These are phyloP conservation scores for Ephydatia muelleri DNA, from an alignment of 37 sponge, comb jelly and placozoan species.

Conservation along the genomic window DNA sequence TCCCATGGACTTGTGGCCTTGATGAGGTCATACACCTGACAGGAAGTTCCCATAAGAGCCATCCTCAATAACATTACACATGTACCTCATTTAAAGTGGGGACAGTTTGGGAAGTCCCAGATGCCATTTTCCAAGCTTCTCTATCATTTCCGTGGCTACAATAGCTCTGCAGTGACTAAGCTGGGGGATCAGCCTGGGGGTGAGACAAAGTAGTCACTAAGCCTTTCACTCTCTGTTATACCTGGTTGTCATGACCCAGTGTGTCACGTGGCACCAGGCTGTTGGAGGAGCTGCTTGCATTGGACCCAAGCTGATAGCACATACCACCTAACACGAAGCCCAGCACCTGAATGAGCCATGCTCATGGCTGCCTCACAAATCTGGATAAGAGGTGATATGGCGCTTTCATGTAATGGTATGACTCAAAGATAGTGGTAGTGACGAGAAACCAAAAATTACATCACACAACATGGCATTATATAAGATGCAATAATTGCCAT, in stretches of 20 bases:
- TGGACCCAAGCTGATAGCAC: slow-evolving; percentile 47
- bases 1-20: slow-evolving; percentile 32
- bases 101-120: slow-evolving; percentile 68
- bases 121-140: slow-evolving; percentile 16
- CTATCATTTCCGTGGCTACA: slow-evolving; percentile 62
- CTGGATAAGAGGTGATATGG: no score
- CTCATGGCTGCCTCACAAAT: slow-evolving; percentile 50
- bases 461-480: background rate
- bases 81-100: slow-evolving; percentile 64
- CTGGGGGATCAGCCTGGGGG: background rate
- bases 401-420: background rate
- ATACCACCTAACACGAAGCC: slow-evolving; percentile 2
- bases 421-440: background rate
- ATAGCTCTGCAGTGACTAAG: slow-evolving; percentile 43
- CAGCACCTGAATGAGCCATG: background rate
- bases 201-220: background rate
- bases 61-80: background rate
- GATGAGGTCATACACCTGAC: background rate
- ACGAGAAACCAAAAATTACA: background rate
- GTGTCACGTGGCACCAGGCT: slow-evolving; percentile 32
- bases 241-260: slow-evolving; percentile 41
- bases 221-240: background rate
- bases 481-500: slow-evolving; percentile 2
- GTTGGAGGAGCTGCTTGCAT: slow-evolving; percentile 47
- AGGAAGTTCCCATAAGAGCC: background rate